Evolutionary conservation across 2,797 vertebrate genomes (phyloP), one percentile per base, ranked within the genome.

Genomic region (Perodicticus potto): DNA sequence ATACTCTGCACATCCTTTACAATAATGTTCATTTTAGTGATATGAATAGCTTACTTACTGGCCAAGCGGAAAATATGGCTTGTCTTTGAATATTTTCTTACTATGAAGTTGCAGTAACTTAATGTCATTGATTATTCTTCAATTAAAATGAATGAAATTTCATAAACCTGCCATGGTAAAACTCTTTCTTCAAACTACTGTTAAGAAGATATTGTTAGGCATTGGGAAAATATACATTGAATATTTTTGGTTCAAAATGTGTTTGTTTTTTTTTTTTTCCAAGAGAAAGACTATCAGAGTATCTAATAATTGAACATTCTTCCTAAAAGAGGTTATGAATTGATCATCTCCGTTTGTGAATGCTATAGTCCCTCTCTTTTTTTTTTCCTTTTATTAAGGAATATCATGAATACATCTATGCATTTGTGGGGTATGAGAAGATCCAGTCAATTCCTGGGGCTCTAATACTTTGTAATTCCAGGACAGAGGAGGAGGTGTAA

Each of bases 91-190:
- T 61, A 89, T 89, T 78, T 80, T 91, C 65, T 87, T 93, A 17
- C 22, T 77, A 4, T 92, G 53, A 95, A 82, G 14, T 74, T 37
- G 78, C 53, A 49, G 16, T 0, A 5, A 83, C 70, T 53, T 83
- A 53, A 88, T 93, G 63, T 73, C 43, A 89, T 67, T 67, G 57
- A 93, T 95, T 72, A 77, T 70, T 77, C 89, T 88, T 89, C 3
- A 13, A 43, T 82, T 93, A 84, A 82, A 94, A 63, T 85, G 19
- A 84, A 45, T 77, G 53, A n/a, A 74, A 63, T 91, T 74, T 87
- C 25, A 29, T 74, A 87, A 89, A 84, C 32, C 3, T 72, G 27
- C 2, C 40, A 49, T 76, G 22, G 23, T 76, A 37, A 87, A 91
- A 78, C 37, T 74, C 4, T 40, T 89, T 86, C 23, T 84, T 88